These are phyloP conservation scores for Diploptera punctata DNA, from an alignment of 2,888 invertebrate genomes.

Conservation along the genomic window DNA sequence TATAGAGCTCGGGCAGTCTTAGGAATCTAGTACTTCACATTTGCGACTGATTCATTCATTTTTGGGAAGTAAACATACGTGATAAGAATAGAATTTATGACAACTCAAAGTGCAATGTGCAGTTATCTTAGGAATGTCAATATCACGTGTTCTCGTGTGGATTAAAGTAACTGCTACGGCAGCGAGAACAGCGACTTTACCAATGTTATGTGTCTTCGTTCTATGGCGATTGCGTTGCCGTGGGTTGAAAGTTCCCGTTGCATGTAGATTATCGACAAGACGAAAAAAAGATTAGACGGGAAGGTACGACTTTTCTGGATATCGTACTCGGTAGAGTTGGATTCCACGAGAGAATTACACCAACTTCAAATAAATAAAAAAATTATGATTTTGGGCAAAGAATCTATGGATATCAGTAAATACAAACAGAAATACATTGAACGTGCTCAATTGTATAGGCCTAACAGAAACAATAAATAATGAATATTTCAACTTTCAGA, in stretches of 20 bases:
- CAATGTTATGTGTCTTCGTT: neutral
- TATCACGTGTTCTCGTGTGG: neutral
- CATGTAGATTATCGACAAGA: neutral
- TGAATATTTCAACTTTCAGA: neutral
- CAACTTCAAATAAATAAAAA: neutral
- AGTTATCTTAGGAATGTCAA: neutral
- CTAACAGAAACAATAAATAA: no score
- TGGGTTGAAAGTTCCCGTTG: neutral
- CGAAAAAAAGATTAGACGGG: no score
- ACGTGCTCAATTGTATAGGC: neutral
- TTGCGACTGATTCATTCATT: no score
- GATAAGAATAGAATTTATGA: neutral
- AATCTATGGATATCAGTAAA: neutral
- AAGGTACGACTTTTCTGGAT: neutral
- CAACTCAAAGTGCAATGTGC: neutral
- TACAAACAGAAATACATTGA: neutral
- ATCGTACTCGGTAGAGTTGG: neutral
- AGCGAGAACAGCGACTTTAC: neutral
- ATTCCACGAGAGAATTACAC: neutral
- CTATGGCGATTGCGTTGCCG: neutral
- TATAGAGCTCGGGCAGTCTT: no score
- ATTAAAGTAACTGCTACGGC: neutral
- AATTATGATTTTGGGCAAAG: neutral
- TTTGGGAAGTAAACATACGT: no score
- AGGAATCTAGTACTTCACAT: no score